These are phyloP conservation scores for Otolemur garnettii DNA, from an alignment of 2,113 vertebrate genomes.

Conservation along the genomic window DNA sequence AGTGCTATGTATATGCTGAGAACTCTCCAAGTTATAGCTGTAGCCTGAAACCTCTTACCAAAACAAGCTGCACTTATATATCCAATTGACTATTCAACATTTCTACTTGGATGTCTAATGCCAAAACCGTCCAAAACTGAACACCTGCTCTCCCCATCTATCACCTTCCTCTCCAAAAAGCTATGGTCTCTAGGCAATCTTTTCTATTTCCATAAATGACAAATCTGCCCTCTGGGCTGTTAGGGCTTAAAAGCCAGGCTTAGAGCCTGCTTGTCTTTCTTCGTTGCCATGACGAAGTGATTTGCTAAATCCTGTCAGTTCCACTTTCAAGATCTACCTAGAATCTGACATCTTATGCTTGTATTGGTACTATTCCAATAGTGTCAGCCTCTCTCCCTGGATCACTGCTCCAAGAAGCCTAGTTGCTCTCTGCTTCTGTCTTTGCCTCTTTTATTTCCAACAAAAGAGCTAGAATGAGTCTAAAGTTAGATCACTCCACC, in stretches of 20 bases:
- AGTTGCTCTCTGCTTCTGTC: neutral
- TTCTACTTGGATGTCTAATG: neutral
- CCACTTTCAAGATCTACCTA: neutral
- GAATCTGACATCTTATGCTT: neutral
- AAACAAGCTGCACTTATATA: neutral
- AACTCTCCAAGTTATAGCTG: neutral
- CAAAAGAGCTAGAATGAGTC: neutral
- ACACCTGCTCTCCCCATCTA: neutral
- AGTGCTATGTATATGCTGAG: neutral
- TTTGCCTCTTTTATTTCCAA: conserved; percentile 1
- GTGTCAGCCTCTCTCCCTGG: neutral
- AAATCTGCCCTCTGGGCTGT: neutral
- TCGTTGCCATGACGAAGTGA: neutral
- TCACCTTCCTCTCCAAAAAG: neutral
- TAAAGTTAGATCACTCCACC: neutral
- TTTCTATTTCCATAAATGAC: conserved; percentile 3
- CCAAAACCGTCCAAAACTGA: neutral
- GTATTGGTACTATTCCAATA: neutral
- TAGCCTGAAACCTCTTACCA: neutral
- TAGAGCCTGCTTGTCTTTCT: neutral
- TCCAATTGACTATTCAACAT: neutral
- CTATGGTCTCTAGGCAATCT: neutral
- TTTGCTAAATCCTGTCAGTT: neutral
- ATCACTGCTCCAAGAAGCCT: neutral
- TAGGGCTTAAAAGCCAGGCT: neutral